Percentiles rank a stretch among this genome's conserved stretches.
Evolutionary conservation across 2,113 vertebrate genomes (phyloP).

Genomic region (Myotis yumanensis): DNA sequence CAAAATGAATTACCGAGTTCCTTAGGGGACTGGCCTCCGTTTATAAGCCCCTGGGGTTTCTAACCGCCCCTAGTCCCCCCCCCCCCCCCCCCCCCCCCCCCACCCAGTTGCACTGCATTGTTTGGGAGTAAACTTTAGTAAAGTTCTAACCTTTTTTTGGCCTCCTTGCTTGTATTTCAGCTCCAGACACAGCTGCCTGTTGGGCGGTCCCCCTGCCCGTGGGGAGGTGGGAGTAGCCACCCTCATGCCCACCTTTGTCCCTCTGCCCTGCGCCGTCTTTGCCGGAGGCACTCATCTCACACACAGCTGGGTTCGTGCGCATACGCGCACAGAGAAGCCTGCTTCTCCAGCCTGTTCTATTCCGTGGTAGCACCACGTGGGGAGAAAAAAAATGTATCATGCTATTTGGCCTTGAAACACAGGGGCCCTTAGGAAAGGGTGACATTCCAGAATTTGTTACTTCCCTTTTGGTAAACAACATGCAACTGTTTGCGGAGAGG

Average conservation of each 20-base stretch:
- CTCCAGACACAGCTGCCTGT: not conserved
- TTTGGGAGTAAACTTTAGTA: not conserved
- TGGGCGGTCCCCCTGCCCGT: not conserved
- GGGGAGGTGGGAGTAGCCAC: accelerated
- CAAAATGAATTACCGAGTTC: not conserved
- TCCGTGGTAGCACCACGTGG: accelerated
- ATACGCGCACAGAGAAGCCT: accelerated
- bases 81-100: not conserved
- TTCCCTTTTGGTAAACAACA: not conserved
- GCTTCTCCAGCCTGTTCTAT: not conserved
- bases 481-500: not conserved
- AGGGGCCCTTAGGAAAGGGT: conserved; percentile 25
- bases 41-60: not conserved
- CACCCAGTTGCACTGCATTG: not conserved
- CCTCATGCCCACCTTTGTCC: not conserved
- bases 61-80: not conserved
- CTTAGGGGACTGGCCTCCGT: not conserved
- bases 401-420: not conserved
- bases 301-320: accelerated
- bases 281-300: accelerated
- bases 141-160: not conserved
- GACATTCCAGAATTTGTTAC: not conserved
- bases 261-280: accelerated
- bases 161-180: not conserved
- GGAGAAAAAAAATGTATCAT: too few relatives aligned